Conservation (phyloP, 2,113 vertebrate species). For the Heloderma charlesbogerti region DNA sequence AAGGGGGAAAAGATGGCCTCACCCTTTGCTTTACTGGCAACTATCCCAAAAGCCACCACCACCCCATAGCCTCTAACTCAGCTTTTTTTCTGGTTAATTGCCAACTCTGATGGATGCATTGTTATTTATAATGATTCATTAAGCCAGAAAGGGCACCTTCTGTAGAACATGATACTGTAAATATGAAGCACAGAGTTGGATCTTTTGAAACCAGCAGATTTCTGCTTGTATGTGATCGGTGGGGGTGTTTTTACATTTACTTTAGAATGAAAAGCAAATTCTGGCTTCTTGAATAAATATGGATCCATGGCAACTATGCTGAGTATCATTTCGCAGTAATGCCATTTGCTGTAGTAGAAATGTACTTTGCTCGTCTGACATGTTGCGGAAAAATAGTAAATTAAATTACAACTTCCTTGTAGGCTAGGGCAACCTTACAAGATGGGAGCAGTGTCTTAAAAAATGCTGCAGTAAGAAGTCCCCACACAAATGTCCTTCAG, state of each 20-base stretch:
- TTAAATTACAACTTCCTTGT: not conserved
- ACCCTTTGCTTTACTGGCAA: not conserved
- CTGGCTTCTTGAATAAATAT: conserved; percentile 12
- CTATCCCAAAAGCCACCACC: not conserved
- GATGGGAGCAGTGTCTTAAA: not conserved
- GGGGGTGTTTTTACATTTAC: not conserved
- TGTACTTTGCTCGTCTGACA: not conserved
- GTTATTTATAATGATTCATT: not conserved
- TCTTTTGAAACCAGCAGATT: not conserved
- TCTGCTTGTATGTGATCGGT: not conserved
- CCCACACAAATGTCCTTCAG: not conserved
- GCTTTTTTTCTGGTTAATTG: too few species aligned
- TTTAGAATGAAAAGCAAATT: not conserved
- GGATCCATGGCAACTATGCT: not conserved
- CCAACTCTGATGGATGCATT: not conserved
- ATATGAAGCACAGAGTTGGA: not conserved
- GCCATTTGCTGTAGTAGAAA: not conserved
- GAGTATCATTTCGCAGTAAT: not conserved
- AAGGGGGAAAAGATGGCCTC: not conserved
- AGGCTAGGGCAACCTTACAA: not conserved
- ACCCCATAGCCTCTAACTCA: too few species aligned
- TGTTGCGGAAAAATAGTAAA: not conserved
- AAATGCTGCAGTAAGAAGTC: not conserved
- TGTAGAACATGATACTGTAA: not conserved
- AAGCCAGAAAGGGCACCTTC: not conserved